phyloP scores from a whole-genome alignment of 2,888 invertebrate genomes.

The Thelaira solivaga region DNA sequence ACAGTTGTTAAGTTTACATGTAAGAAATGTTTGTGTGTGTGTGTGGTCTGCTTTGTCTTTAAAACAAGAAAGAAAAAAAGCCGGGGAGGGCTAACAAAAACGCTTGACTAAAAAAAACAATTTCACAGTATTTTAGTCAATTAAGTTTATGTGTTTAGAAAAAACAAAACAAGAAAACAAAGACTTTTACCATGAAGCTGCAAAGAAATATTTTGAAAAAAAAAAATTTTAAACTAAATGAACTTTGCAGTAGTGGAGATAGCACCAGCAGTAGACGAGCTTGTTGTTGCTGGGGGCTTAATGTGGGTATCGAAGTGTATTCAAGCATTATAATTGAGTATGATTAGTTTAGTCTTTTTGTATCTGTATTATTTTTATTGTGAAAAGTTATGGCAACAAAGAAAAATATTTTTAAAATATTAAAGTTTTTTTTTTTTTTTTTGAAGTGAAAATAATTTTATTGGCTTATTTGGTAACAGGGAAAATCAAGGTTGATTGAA shows the following conservation, averaged over 20 bases:
- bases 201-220: neutral
- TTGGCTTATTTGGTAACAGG: neutral
- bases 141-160: conserved; percentile 25
- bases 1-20: neutral
- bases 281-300: neutral
- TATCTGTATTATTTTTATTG: neutral
- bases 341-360: neutral
- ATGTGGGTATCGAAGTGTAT: conserved; percentile 17
- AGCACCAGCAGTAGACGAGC: too few species aligned
- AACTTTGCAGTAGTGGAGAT: too few species aligned
- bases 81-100: neutral
- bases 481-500: too few species aligned
- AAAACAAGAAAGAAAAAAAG: neutral
- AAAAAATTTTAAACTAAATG: too few species aligned
- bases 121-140: conserved; percentile 42
- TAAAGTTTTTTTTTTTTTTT: neutral
- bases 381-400: neutral
- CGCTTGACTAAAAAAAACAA: conserved; percentile 26
- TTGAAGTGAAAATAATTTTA: neutral
- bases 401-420: neutral
- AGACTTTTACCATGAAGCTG: neutral
- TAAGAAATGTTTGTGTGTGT: neutral
- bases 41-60: conserved; percentile 20
- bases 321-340: conserved; percentile 10
- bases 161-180: neutral